phyloP scores from a whole-genome alignment of 2,888 invertebrate genomes.

The Sesia apiformis region DNA sequence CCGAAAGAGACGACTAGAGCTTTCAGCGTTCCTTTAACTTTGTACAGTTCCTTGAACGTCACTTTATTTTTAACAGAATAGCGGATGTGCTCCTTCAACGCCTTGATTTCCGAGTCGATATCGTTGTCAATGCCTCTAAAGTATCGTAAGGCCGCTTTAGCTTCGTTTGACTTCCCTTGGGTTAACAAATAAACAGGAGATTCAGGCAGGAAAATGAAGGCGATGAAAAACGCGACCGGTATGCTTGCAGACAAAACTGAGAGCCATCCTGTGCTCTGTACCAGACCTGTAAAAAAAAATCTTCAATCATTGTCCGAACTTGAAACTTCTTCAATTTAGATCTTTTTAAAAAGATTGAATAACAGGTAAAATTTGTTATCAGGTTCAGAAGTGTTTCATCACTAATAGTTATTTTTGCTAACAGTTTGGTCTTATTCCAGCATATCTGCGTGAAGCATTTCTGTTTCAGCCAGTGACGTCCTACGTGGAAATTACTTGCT shows the following conservation, averaged over 20 bases:
- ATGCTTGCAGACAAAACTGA: conserved; percentile 54
- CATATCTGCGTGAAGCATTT: too few species aligned
- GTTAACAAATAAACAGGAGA: conserved; percentile 78
- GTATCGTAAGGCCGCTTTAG: conserved; percentile 75
- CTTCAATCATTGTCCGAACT: too few species aligned
- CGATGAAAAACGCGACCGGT: conserved; percentile 58
- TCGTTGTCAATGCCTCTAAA: conserved; percentile 77
- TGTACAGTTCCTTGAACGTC: conserved; percentile 57
- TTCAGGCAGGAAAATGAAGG: conserved; percentile 80
- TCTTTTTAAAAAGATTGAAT: too few species aligned
- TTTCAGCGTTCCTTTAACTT: conserved; percentile 51
- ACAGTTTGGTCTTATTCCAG: too few species aligned
- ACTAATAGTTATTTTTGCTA: too few species aligned
- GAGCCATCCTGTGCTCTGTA: conserved; percentile 48
- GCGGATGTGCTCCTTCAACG: conserved; percentile 57
- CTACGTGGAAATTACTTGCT: too few species aligned
- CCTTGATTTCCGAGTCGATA: conserved; percentile 69
- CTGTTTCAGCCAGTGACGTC: too few species aligned
- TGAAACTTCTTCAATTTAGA: too few species aligned
- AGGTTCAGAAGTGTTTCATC: too few species aligned
- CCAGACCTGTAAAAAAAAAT: conserved; percentile 46
- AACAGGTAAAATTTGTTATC: too few species aligned
- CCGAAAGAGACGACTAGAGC: conserved; percentile 68
- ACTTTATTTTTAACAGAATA: conserved; percentile 56
- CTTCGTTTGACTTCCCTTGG: conserved; percentile 71